Evolutionary conservation across 2,797 vertebrate species (phyloP), one percentile per base, ranked within the genome.

Genomic region (Diplodus sargus): DNA sequence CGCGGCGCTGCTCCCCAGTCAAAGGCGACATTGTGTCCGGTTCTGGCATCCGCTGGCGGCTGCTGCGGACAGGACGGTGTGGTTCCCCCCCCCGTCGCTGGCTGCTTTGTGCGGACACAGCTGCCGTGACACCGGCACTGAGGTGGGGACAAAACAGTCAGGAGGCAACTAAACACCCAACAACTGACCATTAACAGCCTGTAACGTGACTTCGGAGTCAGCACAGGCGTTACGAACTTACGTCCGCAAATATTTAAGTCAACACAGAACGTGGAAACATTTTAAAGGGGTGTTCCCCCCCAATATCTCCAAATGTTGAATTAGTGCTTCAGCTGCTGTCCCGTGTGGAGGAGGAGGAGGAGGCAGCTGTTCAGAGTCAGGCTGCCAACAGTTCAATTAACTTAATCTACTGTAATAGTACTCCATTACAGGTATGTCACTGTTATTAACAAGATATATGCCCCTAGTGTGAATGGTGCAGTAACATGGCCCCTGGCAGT

Each of bases 1-100:
- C 42, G 73, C 67, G 54, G 82, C 73, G 64, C 75, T 42, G 82
- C 79, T 51, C 85, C 23, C 45, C 81, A 49, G 85, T 93, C 90
- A 94, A 94, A 93, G 92, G 88, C 89, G 58, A 90, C 93, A 92
- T 95, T 95, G 95, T 96, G 78, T 91, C 86, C 81, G 74, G 76
- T 68, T 73, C 79, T 89, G 87, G 91, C 88, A 66, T 82, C 85
- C 70, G 83, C 83, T 14, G 79, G 67, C 77, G 84, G 83, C 84
- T 82, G 83, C 88, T 68, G 90, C 82, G 85, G 87, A 57, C 85
- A 10, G 84, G 77, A 86, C 88, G 84, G 79, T 78, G 82, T 25
- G 76, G 57, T 83, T 63, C 39, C 39, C 39, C 39, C 39, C 30
- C 39, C 39, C 9, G 39, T 67, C 71, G 22, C 52, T 1, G 52